phyloP scores from a whole-genome alignment of 2,888 invertebrate genomes.

The Patella ulyssiponensis region DNA sequence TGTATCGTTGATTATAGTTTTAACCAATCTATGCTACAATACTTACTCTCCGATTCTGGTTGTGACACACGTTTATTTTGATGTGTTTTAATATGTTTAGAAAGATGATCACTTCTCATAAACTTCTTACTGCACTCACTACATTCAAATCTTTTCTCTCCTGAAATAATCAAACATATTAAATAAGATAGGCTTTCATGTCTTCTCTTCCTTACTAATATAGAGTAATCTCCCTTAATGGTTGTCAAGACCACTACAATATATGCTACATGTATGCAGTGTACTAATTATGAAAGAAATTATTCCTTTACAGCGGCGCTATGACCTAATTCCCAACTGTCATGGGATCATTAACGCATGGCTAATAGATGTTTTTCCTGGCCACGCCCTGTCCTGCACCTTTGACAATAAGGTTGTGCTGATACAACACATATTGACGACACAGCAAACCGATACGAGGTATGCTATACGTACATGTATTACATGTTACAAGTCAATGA shows the following conservation, averaged over 20 bases:
- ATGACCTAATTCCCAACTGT: too few relatives aligned
- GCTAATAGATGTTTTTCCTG: too few relatives aligned
- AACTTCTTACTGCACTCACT: constrained; percentile 90
- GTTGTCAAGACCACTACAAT: background rate
- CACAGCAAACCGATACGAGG: too few relatives aligned
- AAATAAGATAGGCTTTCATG: background rate
- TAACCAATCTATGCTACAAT: background rate
- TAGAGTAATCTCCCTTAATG: background rate
- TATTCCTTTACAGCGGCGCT: too few relatives aligned
- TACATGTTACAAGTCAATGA: too few relatives aligned
- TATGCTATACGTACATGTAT: too few relatives aligned
- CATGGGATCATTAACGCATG: too few relatives aligned
- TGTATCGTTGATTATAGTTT: too few relatives aligned
- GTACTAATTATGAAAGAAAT: too few relatives aligned
- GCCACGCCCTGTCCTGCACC: too few relatives aligned
- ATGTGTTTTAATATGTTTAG: constrained; percentile 93
- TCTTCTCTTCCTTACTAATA: background rate
- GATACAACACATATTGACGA: too few relatives aligned
- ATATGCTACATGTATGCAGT: background rate
- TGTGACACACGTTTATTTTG: constrained; percentile 48
- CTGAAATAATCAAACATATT: constrained; percentile 44
- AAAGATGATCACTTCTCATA: constrained; percentile 92
- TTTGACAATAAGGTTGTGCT: too few relatives aligned
- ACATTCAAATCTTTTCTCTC: constrained; percentile 92
- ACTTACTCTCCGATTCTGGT: constrained; percentile 13